Percentiles rank a stretch among this genome's conserved stretches.
Conservation (phyloP, 64 coral and sea anemone genomes). For the Stichodactyla mertensii region DNA sequence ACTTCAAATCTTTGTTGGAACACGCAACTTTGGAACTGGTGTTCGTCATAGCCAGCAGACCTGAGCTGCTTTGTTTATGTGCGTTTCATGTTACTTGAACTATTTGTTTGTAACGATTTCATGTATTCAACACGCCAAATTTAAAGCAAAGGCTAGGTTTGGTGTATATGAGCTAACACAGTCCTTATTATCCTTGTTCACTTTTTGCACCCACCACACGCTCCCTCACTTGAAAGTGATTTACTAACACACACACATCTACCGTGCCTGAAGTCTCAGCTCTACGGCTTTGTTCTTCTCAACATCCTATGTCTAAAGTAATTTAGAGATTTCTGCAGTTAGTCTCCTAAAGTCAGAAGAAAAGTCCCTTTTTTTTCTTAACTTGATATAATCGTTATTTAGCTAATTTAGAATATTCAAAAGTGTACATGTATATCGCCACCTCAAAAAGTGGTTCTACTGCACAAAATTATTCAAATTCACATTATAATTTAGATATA, state of each 20-base stretch:
- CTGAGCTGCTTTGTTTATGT: neutral
- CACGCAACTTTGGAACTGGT: neutral
- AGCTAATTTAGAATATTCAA: slow-evolving; percentile 7
- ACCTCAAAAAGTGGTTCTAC: neutral
- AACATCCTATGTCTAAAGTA: no score
- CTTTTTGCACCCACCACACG: no score
- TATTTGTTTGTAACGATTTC: neutral
- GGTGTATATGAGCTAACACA: neutral
- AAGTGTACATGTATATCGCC: neutral
- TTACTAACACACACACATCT: neutral
- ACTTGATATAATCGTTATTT: slow-evolving; percentile 2
- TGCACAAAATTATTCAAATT: neutral
- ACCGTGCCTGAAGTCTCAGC: no score
- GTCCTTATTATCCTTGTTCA: no score
- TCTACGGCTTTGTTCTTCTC: no score
- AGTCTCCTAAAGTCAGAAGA: neutral
- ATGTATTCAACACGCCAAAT: neutral
- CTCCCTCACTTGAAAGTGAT: neutral
- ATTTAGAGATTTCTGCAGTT: no score
- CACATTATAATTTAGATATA: neutral
- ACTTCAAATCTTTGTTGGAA: neutral
- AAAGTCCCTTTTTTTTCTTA: neutral
- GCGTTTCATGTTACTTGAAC: neutral
- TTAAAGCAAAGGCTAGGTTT: neutral
- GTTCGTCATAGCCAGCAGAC: neutral